These are phyloP conservation scores for Enteromius fasciolatus DNA, from an alignment of 2,797 vertebrate species.

Conservation along the genomic window DNA sequence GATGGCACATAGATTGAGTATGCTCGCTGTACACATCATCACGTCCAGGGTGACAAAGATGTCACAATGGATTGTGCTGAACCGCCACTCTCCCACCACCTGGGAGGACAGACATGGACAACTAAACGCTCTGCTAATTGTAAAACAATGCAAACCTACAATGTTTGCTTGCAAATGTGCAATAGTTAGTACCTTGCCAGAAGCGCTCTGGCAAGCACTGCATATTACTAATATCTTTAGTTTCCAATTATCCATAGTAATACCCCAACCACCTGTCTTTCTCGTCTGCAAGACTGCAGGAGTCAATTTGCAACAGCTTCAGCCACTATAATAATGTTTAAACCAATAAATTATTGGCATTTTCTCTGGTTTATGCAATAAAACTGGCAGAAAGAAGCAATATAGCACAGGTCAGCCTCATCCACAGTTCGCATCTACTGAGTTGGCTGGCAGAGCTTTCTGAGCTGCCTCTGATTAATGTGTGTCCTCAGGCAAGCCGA, in stretches of 20 bases:
- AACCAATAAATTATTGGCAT: constrained; percentile 40
- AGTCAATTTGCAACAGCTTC: constrained; percentile 17
- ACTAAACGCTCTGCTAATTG: constrained; percentile 21
- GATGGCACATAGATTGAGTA: constrained; percentile 98
- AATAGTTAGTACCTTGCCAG: neutral
- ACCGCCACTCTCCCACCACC: constrained; percentile 98
- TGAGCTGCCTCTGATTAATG: constrained; percentile 58
- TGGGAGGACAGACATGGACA: constrained; percentile 67
- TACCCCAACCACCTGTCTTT: neutral
- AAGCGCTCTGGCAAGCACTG: neutral
- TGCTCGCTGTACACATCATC: constrained; percentile 99
- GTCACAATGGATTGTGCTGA: constrained; percentile 97
- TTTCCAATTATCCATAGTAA: constrained; percentile 3
- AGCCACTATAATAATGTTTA: constrained; percentile 24
- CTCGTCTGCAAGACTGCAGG: neutral
- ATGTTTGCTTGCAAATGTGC: neutral
- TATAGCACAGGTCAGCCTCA: constrained; percentile 56
- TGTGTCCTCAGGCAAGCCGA: constrained; percentile 53
- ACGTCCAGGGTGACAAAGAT: constrained; percentile 98
- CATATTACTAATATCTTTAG: neutral
- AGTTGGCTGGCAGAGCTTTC: constrained; percentile 46
- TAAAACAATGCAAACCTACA: constrained; percentile 11
- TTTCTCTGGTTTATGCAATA: constrained; percentile 36
- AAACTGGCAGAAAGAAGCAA: constrained; percentile 49
- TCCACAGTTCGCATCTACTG: constrained; percentile 37